Evolutionary conservation across 2,888 invertebrate species (phyloP), one percentile per base, ranked within the genome.

Genomic region (Cephus sareptanus): DNA sequence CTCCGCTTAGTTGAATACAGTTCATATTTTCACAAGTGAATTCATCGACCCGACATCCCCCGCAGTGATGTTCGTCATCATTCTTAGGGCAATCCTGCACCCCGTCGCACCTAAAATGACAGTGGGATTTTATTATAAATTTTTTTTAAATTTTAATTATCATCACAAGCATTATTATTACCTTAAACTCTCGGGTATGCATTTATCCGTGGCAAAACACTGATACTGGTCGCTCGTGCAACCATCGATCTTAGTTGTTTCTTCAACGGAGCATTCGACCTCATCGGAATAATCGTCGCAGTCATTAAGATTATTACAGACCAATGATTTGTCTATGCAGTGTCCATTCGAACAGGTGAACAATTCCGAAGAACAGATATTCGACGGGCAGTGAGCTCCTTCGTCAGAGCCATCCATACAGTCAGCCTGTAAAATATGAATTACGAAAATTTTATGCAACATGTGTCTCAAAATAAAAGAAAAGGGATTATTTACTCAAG

Each of bases 41-140:
- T 85, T 93, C 89, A 4, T 85, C 79, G 35, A 76, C 78, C 0
- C 88, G 86, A 84, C 95, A 95, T 4, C 87, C 89, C 0, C 88
- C 92, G 84, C 95, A 96, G 35, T 92, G 92, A 1, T 90, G 89
- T 87, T 97, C 97, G 83, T 97, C 97, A 79, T 96, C 96, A 3
- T 94, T 94, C 0, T 94, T 93, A 0, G 95, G 95, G 86, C 97
- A 97, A 79, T 97, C 96, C 0, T 93, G 87, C 9, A 93, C 93
- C 23, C 93, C 93, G 87, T 96, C 94, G 87, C 96, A 96, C 37
- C 95, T 95, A 78, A 40, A 40, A 76, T 35, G 34, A 79, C 31
- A 73, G 68, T 11, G 30, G 30, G 33, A 35, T n/a, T 71, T 34
- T 1, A 30, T 69, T 30, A 3, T 12, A 1, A 23, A 56, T 23